phyloP scores from a whole-genome alignment of 2,797 vertebrate genomes.

The Pteropus rufus region DNA sequence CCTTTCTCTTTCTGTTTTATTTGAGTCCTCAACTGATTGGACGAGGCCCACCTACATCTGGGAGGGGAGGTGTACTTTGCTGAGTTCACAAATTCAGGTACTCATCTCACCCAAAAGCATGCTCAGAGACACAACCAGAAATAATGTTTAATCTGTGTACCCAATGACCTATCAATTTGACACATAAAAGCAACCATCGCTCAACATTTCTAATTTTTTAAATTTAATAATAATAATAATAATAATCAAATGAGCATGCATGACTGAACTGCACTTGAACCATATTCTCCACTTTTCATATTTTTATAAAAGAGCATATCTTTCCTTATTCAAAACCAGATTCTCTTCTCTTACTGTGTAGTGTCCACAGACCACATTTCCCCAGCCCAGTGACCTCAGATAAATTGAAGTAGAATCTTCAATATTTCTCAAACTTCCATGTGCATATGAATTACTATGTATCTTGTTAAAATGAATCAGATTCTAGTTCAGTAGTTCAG shows the following conservation, averaged over 20 bases:
- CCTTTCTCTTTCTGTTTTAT: no score
- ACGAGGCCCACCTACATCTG: not conserved
- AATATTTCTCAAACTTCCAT: not conserved
- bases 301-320: not conserved
- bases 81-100: not conserved
- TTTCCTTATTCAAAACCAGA: not conserved
- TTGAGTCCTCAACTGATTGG: not conserved
- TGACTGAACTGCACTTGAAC: not conserved
- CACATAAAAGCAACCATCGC: not conserved
- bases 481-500: not conserved
- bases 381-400: not conserved
- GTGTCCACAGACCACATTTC: not conserved
- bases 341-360: not conserved
- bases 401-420: not conserved
- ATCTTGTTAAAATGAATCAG: not conserved
- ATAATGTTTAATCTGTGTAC: not conserved
- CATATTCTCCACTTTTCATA: not conserved
- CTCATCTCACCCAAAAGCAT: not conserved
- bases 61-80: not conserved
- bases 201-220: not conserved
- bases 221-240: not conserved
- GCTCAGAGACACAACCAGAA: not conserved
- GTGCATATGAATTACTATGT: not conserved
- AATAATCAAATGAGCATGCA: not conserved
- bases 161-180: not conserved